Base-by-base conservation (phyloP, 92 coral and sea anemone genomes). In the Zoanthus sansibaricus region DNA sequence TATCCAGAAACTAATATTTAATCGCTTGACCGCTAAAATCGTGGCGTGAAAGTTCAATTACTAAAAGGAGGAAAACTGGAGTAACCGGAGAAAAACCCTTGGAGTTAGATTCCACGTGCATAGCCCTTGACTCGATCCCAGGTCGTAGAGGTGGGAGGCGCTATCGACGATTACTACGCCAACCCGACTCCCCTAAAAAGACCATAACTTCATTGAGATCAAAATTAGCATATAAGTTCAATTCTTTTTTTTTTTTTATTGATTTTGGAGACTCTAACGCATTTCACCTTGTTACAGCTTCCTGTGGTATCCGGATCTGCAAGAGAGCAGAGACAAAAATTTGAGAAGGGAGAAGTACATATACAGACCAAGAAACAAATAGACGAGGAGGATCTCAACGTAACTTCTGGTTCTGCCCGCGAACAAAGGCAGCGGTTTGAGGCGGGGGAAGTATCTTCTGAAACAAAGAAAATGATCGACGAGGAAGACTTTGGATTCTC, bases 341-440 rank as follows among this genome's bases (percentile, higher is more conserved):
- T 79, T 11, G 84, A 79, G 20, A 79, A 79, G 62, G 84, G 84
- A 3, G 84, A 79, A 30, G 72, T 79, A 42, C 69, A 62, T 44
- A 44, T 37, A 21, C 37, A 79, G 10, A 64, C 84, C 15, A 79
- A 64, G 44, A 79, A 62, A 64, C 84, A 44, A 9, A 79, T 79
- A 42, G 84, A 79, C 12, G 84, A 79, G 30, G 84, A 79, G 21
- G 74, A 79, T 13, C 20, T 79, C 12, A 62, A 62, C 58, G 31
- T 79, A 4, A 25, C 74, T 11, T 79, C 84, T 1, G 84, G 84
- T 32, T 62, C 84, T 44, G 74, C 84, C 45, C 84, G 84, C 45
- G 84, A 79, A 37, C 84, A 79, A 12, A 79, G 72, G 17, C 59
- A 79, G 84, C 85, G 85, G 85, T 80, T 80, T 20, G 85, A 80